phyloP scores from a whole-genome alignment of 92 coral and sea anemone species.

The Paragorgia papillata region DNA sequence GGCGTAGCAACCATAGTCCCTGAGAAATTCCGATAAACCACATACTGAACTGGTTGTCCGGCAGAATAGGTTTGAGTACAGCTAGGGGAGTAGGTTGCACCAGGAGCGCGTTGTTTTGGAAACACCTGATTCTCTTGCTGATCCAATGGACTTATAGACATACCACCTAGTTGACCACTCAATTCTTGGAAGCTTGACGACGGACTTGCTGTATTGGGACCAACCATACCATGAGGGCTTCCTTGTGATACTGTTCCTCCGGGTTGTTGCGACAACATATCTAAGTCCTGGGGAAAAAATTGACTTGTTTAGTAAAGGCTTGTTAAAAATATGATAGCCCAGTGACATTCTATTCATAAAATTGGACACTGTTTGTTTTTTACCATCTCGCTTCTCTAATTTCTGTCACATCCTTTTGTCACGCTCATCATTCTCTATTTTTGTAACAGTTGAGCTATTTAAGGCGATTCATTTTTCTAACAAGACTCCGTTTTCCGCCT shows the following conservation, averaged over 20 bases:
- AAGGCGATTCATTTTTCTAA: no score
- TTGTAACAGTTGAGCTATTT: no score
- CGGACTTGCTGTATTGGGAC: conserved; percentile 42
- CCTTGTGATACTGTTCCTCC: conserved; percentile 59
- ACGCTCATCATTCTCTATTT: no score
- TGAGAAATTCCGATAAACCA: conserved; percentile 67
- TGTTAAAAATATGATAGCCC: no score
- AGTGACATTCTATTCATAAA: no score
- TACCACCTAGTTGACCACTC: conserved; percentile 72
- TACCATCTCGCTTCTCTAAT: no score
- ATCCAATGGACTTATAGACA: conserved; percentile 73
- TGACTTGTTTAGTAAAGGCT: no score
- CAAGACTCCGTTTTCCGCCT: no score
- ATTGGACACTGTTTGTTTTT: no score
- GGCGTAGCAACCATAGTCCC: conserved; percentile 65
- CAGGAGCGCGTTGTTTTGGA: conserved; percentile 71
- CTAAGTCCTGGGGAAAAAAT: conserved; percentile 2
- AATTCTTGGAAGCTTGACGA: conserved; percentile 79
- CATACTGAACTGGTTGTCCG: conserved; percentile 84
- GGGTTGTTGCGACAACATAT: conserved; percentile 69
- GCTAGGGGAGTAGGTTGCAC: conserved; percentile 74
- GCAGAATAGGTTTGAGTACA: conserved; percentile 80
- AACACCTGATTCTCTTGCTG: conserved; percentile 69
- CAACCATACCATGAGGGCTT: conserved; percentile 65
- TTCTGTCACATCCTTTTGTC: no score